phyloP scores from a whole-genome alignment of 2,888 invertebrate genomes.

The Mesorhabditis sp. region DNA sequence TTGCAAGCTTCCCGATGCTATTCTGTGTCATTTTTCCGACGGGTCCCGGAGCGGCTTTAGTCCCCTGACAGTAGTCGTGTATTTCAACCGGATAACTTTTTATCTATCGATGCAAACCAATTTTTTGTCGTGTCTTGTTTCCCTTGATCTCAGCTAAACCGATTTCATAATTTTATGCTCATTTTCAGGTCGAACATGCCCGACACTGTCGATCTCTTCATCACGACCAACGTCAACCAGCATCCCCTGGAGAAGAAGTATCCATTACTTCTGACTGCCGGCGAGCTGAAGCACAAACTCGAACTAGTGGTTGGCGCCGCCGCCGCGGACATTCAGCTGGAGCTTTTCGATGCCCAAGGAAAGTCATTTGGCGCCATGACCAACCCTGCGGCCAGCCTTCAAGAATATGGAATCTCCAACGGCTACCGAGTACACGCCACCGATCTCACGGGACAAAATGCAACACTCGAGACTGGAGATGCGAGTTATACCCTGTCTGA shows the following conservation, averaged over 20 bases:
- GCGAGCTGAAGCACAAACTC: conserved; percentile 40
- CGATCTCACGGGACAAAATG: conserved; percentile 36
- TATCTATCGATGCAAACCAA: no score
- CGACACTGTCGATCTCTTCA: conserved; percentile 20
- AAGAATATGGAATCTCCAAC: conserved; percentile 33
- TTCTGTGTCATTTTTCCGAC: no score
- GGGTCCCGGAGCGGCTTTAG: no score
- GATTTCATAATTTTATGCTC: background rate
- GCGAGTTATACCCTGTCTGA: conserved; percentile 46
- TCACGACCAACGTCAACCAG: conserved; percentile 39
- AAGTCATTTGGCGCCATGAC: conserved; percentile 26
- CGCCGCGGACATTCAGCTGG: conserved; percentile 29
- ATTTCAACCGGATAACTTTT: no score
- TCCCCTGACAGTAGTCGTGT: no score
- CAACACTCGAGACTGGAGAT: conserved; percentile 37
- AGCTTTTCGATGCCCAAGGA: conserved; percentile 29
- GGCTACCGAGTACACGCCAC: conserved; percentile 31
- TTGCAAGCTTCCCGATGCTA: no score
- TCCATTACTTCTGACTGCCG: conserved; percentile 19
- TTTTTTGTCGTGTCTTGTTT: no score
- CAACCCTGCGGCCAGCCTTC: conserved; percentile 28
- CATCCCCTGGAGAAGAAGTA: conserved; percentile 40
- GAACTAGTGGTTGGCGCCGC: conserved; percentile 43
- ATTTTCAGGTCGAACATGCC: background rate
- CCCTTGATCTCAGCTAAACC: no score